Conservation (phyloP, 2,888 invertebrate genomes). For the Elegia similella region DNA sequence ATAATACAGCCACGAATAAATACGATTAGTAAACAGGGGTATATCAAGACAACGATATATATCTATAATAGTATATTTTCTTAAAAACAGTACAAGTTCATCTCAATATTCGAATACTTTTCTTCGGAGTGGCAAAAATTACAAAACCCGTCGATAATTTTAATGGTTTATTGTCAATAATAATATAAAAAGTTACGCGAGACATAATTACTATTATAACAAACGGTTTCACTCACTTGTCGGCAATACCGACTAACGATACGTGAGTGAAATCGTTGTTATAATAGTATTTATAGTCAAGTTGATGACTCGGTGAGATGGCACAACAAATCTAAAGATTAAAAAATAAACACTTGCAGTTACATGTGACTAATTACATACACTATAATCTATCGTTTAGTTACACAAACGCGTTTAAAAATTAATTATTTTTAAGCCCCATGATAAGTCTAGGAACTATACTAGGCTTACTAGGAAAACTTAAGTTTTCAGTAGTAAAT, state of each 20-base stretch:
- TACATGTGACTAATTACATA: too few species aligned
- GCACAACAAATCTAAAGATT: not conserved
- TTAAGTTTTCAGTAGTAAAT: not conserved
- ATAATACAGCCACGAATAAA: constrained; percentile 1
- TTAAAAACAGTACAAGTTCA: constrained; percentile 24
- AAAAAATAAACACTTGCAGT: not conserved
- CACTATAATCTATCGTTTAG: too few species aligned
- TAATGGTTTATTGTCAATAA: constrained; percentile 23
- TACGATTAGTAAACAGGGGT: constrained; percentile 12
- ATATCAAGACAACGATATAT: constrained; percentile 12
- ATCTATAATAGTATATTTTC: constrained; percentile 20
- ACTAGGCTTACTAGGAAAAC: too few species aligned
- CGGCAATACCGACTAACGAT: too few species aligned
- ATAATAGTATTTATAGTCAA: too few species aligned
- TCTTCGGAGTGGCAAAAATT: constrained; percentile 4
- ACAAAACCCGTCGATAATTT: constrained; percentile 5
- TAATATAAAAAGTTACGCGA: too few species aligned
- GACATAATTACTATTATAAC: too few species aligned
- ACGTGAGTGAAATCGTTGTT: too few species aligned
- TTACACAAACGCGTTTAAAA: too few species aligned
- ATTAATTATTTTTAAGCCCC: too few species aligned
- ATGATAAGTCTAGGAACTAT: too few species aligned
- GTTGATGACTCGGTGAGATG: not conserved
- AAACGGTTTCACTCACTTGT: too few species aligned
- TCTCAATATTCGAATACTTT: constrained; percentile 9